Evolutionary conservation across 2,113 vertebrate genomes (phyloP).

Genomic region (Athene cunicularia): DNA sequence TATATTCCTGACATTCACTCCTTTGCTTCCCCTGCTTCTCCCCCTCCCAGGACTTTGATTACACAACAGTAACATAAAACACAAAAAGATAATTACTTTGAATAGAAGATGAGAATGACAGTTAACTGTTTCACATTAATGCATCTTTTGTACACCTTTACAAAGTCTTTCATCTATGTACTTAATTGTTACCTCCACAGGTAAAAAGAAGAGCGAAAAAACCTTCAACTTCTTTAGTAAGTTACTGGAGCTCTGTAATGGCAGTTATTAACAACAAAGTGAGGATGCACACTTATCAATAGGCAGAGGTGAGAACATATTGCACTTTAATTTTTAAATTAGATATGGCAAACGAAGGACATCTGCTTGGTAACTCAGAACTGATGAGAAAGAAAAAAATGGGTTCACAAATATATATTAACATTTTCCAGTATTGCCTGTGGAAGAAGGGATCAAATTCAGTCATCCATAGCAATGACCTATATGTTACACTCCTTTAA

Average conservation of each 20-base stretch:
- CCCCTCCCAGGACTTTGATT: not conserved
- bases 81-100: not conserved
- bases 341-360: not conserved
- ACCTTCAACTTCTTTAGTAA: not conserved
- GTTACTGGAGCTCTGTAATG: not conserved
- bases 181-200: not conserved
- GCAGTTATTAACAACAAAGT: not conserved
- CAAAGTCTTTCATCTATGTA: not conserved
- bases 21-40: not conserved
- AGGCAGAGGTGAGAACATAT: not conserved
- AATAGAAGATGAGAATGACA: not conserved
- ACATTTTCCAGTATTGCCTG: not conserved
- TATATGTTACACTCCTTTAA: not conserved
- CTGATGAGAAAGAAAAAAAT: not conserved
- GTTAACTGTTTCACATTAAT: not conserved
- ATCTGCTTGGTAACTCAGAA: not conserved
- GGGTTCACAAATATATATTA: not conserved
- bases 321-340: not conserved
- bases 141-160: not conserved
- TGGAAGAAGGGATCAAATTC: not conserved
- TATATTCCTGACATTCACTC: not conserved
- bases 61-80: not conserved
- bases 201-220: accelerated
- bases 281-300: not conserved
- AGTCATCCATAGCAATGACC: not conserved